Base-by-base conservation (phyloP, 2,113 vertebrate species). In the Desmodus rotundus region DNA sequence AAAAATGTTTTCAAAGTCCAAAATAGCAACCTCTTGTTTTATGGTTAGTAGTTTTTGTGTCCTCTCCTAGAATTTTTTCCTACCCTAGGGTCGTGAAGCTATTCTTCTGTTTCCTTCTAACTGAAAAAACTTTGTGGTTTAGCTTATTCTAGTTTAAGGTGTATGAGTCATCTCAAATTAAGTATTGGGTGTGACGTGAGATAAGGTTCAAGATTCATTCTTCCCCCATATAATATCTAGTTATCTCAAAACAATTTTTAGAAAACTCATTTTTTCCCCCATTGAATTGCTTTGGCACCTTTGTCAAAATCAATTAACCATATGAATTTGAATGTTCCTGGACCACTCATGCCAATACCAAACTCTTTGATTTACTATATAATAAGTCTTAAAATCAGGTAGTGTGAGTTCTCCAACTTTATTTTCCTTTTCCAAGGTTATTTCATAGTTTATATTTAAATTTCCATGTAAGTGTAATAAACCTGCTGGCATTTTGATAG, bases 341-440 rank as follows among this genome's bases (percentile, higher is more conserved):
- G 20, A 91, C n/a, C 31, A 73, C 20, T 63, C 56, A 54, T 92
- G 31, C 36, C 38, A 61, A 72, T 70, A 36, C 7, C 26, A 70
- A 68, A 68, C 19, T 65, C 33, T 80, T 33, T 33, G 19, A n/a
- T 36, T 85, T 41, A 54, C 24, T 72, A 86, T 76, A 83, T 19
- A 92, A 26, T 52, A 82, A 82, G 12, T n/a, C 56, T 68, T 52
- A 70, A 74, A 91, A 80, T 85, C 28, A 81, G 8, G 5, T 52
- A 67, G 16, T 45, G 3, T 80, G 14, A 83, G 15, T 93, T 24
- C 22, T 85, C 67, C 50, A 95, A 68, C 24, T 56, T 61, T 58
- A 67, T 61, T 85, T 92, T 50, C 28, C 26, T 50, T 96, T 97
- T 63, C 47, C 36, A 93, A 47, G 10, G 63, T 47, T 90, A 93